These are phyloP conservation scores for Anas platyrhynchos DNA, from an alignment of 2,113 vertebrate genomes.

Conservation along the genomic window DNA sequence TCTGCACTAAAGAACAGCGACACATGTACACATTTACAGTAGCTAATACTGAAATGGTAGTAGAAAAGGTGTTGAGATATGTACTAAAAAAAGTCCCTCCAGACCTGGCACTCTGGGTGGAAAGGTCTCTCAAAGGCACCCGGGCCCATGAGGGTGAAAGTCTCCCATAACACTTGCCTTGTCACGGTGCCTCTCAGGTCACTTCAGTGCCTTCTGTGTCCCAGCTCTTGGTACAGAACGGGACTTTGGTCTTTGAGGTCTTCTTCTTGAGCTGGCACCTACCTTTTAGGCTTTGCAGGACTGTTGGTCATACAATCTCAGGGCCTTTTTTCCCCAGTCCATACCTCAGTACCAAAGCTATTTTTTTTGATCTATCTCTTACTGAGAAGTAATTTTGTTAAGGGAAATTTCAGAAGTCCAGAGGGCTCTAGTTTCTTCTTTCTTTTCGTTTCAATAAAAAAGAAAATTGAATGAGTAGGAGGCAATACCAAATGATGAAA, in stretches of 20 bases:
- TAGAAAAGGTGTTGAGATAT: background rate
- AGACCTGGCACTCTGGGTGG: rapidly evolving
- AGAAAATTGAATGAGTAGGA: background rate
- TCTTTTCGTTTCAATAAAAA: background rate
- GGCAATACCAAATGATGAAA: background rate
- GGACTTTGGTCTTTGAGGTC: rapidly evolving
- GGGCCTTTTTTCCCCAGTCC: background rate
- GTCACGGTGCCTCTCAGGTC: rapidly evolving
- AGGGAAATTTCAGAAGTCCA: background rate
- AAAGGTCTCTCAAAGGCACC: background rate
- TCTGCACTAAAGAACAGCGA: background rate
- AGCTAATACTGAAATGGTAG: background rate
- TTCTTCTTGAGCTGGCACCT: background rate
- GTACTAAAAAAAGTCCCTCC: rapidly evolving
- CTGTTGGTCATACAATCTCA: background rate
- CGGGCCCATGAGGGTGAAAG: rapidly evolving
- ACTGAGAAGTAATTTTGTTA: background rate
- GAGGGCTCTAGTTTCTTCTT: background rate
- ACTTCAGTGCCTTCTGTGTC: background rate
- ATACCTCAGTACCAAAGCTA: background rate
- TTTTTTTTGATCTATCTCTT: background rate
- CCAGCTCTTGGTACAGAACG: background rate
- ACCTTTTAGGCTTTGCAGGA: background rate
- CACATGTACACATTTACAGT: background rate
- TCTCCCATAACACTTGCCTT: background rate